These are phyloP conservation scores for Coranthus polyacanthus DNA, from an alignment of 2,797 vertebrate species.

Conservation along the genomic window DNA sequence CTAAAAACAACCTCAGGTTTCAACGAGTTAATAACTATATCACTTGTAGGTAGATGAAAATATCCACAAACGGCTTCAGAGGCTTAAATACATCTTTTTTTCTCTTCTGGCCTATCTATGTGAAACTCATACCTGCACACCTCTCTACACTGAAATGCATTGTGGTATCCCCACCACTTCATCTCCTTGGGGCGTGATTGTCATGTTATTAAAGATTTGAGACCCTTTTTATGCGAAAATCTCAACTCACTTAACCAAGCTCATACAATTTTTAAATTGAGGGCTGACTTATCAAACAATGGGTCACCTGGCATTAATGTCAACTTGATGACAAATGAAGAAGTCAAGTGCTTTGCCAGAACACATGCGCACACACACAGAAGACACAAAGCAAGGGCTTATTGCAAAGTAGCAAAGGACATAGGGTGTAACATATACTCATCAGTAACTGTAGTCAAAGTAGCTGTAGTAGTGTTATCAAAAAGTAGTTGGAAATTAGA, in stretches of 20 bases:
- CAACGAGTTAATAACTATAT: constrained; percentile 7
- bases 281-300: constrained; percentile 7
- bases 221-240: constrained; percentile 3
- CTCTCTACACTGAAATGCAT: too few species aligned
- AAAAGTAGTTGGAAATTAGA: too few species aligned
- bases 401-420: constrained; percentile 1
- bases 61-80: too few species aligned
- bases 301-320: constrained; percentile 24
- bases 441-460: too few species aligned
- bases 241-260: background rate
- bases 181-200: background rate
- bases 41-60: too few species aligned
- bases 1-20: background rate
- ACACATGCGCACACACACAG: background rate
- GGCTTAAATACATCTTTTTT: too few species aligned
- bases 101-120: too few species aligned
- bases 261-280: constrained; percentile 23
- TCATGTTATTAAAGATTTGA: constrained; percentile 25
- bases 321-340: background rate
- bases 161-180: background rate
- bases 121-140: too few species aligned
- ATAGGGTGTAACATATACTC: background rate
- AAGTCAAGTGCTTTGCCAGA: constrained; percentile 4
- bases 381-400: background rate
- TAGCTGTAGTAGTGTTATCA: too few species aligned